Evolutionary conservation across 2,797 vertebrate species (phyloP).

Genomic region (Masticophis lateralis): DNA sequence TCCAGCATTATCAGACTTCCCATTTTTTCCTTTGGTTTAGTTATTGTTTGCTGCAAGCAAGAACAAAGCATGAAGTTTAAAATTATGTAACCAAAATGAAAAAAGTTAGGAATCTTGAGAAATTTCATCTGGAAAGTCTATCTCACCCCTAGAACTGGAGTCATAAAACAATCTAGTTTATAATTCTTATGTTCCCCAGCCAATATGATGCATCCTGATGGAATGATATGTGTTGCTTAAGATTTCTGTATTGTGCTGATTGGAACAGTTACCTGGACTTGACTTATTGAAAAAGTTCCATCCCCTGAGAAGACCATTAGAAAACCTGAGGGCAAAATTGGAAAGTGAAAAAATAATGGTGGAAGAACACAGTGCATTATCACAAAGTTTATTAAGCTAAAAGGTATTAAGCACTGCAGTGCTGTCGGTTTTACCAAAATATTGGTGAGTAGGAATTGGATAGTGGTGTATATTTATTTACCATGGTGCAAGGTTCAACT

Average conservation of each 20-base stretch:
- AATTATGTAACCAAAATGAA: conserved; percentile 26
- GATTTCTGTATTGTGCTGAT: background rate
- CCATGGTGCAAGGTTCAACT: background rate
- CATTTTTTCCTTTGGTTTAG: conserved; percentile 51
- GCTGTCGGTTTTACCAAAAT: background rate
- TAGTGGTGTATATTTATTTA: background rate
- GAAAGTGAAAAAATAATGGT: background rate
- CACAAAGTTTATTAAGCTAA: background rate
- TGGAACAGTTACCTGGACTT: background rate
- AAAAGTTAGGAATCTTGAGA: conserved; percentile 1
- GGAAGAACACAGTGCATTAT: background rate
- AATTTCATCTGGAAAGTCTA: background rate
- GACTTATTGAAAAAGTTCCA: background rate
- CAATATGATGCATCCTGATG: background rate
- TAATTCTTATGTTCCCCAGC: background rate
- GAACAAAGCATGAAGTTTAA: conserved; percentile 24
- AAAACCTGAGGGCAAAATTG: background rate
- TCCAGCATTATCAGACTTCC: conserved; percentile 59
- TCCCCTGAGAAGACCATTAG: background rate
- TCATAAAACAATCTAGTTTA: background rate
- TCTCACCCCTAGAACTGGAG: background rate
- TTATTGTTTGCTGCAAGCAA: conserved; percentile 50
- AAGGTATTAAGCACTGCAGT: background rate
- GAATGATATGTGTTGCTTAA: background rate
- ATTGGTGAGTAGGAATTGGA: background rate